Evolutionary conservation across 2,888 invertebrate genomes (phyloP).

Genomic region (Caenorhabditis zanzibari): DNA sequence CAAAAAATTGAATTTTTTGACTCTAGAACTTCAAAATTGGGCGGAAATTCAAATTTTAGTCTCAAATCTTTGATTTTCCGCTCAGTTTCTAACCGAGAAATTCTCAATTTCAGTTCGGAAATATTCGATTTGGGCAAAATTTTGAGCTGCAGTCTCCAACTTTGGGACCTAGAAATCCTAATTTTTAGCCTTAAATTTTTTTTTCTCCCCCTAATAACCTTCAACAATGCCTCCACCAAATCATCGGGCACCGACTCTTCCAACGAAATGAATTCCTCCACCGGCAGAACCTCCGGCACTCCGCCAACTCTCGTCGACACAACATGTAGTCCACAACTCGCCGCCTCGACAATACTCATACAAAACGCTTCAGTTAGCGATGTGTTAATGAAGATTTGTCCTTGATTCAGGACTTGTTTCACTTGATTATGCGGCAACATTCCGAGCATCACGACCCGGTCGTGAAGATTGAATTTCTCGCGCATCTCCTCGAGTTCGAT

Average conservation of each 20-base stretch:
- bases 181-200: too few species aligned
- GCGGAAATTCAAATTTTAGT: too few species aligned
- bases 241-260: conserved; percentile 85
- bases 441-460: conserved; percentile 84
- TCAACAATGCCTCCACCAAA: conserved; percentile 19
- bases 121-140: too few species aligned
- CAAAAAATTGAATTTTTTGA: too few species aligned
- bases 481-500: conserved; percentile 89
- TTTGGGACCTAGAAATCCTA: too few species aligned
- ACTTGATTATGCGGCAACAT: conserved; percentile 93
- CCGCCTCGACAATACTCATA: conserved; percentile 99
- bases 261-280: conserved; percentile 91
- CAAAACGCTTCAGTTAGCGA: conserved; percentile 99
- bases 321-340: conserved; percentile 95
- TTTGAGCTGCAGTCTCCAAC: too few species aligned
- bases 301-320: conserved; percentile 98
- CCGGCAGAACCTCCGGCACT: conserved; percentile 96
- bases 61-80: too few species aligned
- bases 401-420: conserved; percentile 86
- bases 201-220: too few species aligned
- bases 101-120: too few species aligned
- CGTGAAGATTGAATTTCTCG: conserved; percentile 79
- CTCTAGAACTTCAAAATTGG: too few species aligned
- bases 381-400: conserved; percentile 96
- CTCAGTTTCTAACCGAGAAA: too few species aligned